These are phyloP conservation scores for Smittia aterrima DNA, from an alignment of 2,888 invertebrate species.

Conservation along the genomic window DNA sequence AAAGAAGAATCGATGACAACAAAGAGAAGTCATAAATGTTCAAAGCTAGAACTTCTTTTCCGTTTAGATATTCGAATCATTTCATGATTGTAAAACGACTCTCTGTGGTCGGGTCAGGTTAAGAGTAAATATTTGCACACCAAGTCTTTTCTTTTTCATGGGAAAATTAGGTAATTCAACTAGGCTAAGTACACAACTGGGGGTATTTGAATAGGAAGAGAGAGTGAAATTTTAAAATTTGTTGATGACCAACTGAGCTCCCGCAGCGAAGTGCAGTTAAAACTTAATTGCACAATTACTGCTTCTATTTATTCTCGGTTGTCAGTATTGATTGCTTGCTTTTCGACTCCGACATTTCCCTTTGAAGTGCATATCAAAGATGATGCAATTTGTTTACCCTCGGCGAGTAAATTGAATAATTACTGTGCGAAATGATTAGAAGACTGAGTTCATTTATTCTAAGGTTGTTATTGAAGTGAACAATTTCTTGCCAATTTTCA, in stretches of 20 bases:
- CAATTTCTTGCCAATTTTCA: too few relatives aligned
- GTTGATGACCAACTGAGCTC: background rate
- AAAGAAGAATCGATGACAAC: background rate
- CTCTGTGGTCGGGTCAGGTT: constrained; percentile 17
- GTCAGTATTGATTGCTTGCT: background rate
- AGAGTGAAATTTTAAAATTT: constrained; percentile 24
- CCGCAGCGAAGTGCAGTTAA: constrained; percentile 1
- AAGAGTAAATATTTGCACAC: constrained; percentile 35
- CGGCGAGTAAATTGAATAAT: too few relatives aligned
- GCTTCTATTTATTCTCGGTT: constrained; percentile 7
- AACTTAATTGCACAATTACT: constrained; percentile 25
- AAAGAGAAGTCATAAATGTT: background rate
- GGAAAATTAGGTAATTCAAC: constrained; percentile 27
- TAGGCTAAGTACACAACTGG: constrained; percentile 6
- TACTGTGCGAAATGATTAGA: too few relatives aligned
- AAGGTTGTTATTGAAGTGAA: too few relatives aligned
- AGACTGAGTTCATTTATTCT: too few relatives aligned
- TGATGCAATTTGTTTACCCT: background rate
- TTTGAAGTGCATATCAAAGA: background rate
- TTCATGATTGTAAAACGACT: background rate
- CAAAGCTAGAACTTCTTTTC: background rate
- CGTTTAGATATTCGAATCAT: background rate
- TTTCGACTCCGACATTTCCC: background rate
- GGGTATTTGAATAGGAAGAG: constrained; percentile 16
- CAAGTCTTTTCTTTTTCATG: background rate